Conservation (phyloP, 2,888 invertebrate genomes). For the Coenonympha glycerion region DNA sequence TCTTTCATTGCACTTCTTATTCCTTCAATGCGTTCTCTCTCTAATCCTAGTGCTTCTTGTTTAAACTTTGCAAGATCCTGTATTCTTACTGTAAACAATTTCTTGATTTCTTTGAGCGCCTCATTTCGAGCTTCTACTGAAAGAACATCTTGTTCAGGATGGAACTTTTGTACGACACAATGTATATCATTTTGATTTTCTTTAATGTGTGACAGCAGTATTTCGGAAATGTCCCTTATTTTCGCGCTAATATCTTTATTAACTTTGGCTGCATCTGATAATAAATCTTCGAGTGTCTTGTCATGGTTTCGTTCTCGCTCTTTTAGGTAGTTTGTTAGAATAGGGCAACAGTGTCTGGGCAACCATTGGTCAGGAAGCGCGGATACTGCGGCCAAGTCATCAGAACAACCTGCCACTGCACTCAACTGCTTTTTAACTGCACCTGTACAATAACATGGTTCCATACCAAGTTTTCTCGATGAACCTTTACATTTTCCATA, state of each 20-base stretch:
- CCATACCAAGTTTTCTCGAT: too few species aligned
- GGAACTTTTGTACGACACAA: constrained; percentile 37
- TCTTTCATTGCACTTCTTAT: constrained; percentile 46
- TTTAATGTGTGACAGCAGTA: constrained; percentile 43
- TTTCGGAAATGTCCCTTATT: constrained; percentile 44
- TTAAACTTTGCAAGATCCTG: constrained; percentile 44
- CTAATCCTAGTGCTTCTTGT: constrained; percentile 43
- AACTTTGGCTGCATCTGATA: constrained; percentile 33
- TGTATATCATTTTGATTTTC: constrained; percentile 46
- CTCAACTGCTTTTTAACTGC: constrained; percentile 22
- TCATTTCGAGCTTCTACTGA: constrained; percentile 32
- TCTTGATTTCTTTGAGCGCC: constrained; percentile 37
- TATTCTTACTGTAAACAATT: constrained; percentile 36
- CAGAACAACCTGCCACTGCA: constrained; percentile 41
- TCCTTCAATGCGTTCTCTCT: constrained; percentile 51
- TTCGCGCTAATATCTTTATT: constrained; percentile 46
- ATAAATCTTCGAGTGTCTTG: constrained; percentile 35
- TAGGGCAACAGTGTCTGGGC: constrained; percentile 46
- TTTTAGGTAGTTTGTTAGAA: constrained; percentile 50
- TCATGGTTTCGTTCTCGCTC: constrained; percentile 44
- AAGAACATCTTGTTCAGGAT: constrained; percentile 24
- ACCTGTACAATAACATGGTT: neutral
- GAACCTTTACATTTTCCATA: neutral
- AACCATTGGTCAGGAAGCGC: constrained; percentile 51
- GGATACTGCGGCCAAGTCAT: constrained; percentile 53